Evolutionary conservation across 2,797 vertebrate species (phyloP), one percentile per base, ranked within the genome.

Genomic region (Gallirallus australis): DNA sequence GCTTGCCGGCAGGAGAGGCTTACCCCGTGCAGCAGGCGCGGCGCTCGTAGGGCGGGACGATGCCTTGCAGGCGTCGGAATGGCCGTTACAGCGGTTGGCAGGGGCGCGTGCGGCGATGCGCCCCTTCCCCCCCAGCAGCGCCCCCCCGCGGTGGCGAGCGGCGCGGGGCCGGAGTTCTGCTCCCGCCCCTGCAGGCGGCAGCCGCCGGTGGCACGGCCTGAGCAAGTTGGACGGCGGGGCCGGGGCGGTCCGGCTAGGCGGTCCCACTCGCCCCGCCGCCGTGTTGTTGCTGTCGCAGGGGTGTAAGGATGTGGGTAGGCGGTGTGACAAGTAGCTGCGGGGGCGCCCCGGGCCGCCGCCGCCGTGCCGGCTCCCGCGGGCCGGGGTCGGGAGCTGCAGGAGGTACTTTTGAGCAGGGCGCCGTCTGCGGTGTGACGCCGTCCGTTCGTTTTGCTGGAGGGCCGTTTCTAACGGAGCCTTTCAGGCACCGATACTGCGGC

Each of bases 271-370:
- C 18, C 1, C 27, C 27, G 12, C 21, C 28, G 54, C 33, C 17
- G 16, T 11, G 30, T 12, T 13, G 17, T 18, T 45, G 42, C n/a
- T 12, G 25, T 7, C 17, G 6, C 5, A 8, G 33, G 4, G 0
- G 4, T 4, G 20, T 11, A 4, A 21, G 10, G 56, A 4, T 19
- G 20, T 0, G 24, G 11, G 15, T 6, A 6, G 31, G 27, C 48
- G 42, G 6, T 3, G 52, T 12, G 31, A 23, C 35, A 2, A 6
- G 2, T 2, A 18, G 30, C 40, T 6, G 76, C 23, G 7, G 33
- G 25, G n/a, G 7, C 16, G 16, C 4, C 33, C 6, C 25, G 14
- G 16, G 10, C 53, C 15, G 24, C 31, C 5, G 23, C 42, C 7
- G 6, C 23, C 7, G 16, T 10, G 20, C 40, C 3, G 40, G 30